Base-by-base conservation (phyloP, 2,888 invertebrate genomes). In the Kuschelorhynchus macadamiae region DNA sequence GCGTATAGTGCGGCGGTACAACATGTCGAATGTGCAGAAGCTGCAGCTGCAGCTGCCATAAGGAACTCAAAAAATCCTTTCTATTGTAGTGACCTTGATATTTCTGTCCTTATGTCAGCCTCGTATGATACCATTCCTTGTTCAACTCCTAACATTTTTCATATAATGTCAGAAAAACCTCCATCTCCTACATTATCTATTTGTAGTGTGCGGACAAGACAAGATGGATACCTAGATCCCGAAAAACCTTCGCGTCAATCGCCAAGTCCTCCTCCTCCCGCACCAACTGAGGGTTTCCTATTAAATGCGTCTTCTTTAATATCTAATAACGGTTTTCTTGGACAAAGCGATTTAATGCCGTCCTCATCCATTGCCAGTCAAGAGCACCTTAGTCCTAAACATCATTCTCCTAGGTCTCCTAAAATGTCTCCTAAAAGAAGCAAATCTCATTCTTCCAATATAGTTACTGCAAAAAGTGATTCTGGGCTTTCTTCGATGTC, bases 401-500 rank as follows among this genome's bases (percentile, higher is more conserved):
- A 86, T 0, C 86, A 87, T 69, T 91, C 91, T 18, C 91, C 92
- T 3, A 91, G 90, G 81, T 91, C 92, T 21, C 91, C 91, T 7
- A 88, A 89, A 82, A 87, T 89, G 1, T 92, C 92, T 32, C 91
- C 91, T 17, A 92, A 91, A 79, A 88, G 90, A 76, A 81, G 87
- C 16, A 88, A 88, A 79, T 87, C 89, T 73, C 83, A 84, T 67
- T 87, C 86, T 71, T 87, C 86, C 21, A 89, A 88, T 79, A 90
- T 91, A 69, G 89, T 90, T 1, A 88, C 91, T 3, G 91, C 92
- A 0, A 94, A 94, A 81, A 94, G 94, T 0, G 94, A 95, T 81
- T 94, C 94, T 0, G 94, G 94, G 0, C 84, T 95, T 53, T 94
- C 94, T 0, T 94, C 94, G 4, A 92, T 94, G 91, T 94, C 93